These are phyloP conservation scores for Anorthoa munda DNA, from an alignment of 2,888 invertebrate genomes.

Conservation along the genomic window DNA sequence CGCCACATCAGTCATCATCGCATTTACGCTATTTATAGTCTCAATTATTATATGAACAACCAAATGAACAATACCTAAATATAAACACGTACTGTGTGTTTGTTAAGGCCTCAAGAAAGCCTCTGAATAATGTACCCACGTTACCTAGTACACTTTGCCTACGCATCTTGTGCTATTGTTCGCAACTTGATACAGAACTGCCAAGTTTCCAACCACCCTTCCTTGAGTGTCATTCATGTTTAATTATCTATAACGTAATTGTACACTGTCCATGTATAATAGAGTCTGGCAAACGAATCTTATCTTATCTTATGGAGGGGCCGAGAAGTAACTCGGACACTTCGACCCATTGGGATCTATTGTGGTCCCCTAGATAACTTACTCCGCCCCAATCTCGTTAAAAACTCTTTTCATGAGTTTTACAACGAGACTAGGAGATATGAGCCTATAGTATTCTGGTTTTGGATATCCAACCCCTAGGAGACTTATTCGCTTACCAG, in stretches of 20 bases:
- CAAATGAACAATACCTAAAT: slow-evolving; percentile 28
- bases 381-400: no score
- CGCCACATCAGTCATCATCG: slow-evolving; percentile 40
- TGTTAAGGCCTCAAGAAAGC: slow-evolving; percentile 39
- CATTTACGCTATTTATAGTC: slow-evolving; percentile 34
- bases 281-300: no score
- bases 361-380: no score
- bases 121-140: slow-evolving; percentile 45
- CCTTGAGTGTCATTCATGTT: slow-evolving; percentile 58
- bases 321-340: no score
- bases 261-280: slow-evolving; percentile 39
- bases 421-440: no score
- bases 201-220: slow-evolving; percentile 58
- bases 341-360: no score
- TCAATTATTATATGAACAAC: slow-evolving; percentile 8
- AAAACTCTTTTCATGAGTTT: no score
- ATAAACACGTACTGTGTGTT: slow-evolving; percentile 30
- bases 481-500: no score
- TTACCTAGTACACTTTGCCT: slow-evolving; percentile 45
- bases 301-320: no score
- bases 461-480: no score
- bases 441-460: no score
- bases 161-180: slow-evolving; percentile 61
- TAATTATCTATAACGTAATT: slow-evolving; percentile 61
- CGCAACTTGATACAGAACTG: slow-evolving; percentile 58